These are phyloP conservation scores for Macropodus opercularis DNA, from an alignment of 2,797 vertebrate genomes.

Conservation along the genomic window DNA sequence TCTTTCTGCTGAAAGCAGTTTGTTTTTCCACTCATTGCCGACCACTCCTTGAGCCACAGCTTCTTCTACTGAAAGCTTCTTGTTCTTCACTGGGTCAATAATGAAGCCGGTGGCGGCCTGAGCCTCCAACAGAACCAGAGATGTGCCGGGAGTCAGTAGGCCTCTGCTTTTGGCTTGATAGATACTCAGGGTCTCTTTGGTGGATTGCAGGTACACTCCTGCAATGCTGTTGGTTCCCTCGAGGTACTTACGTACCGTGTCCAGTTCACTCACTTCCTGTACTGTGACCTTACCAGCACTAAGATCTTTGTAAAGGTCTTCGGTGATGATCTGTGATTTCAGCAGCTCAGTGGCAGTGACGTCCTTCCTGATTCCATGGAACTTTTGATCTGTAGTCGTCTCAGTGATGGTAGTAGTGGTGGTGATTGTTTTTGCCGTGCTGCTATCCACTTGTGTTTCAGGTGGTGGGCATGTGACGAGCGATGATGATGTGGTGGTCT, in stretches of 20 bases:
- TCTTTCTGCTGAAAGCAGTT: constrained; percentile 80
- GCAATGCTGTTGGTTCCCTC: constrained; percentile 86
- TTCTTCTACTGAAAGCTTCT: constrained; percentile 86
- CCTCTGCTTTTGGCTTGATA: constrained; percentile 68
- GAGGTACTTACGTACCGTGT: constrained; percentile 84
- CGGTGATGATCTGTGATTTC: constrained; percentile 90
- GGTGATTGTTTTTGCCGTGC: constrained; percentile 19
- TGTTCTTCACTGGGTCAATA: constrained; percentile 81
- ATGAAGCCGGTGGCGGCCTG: constrained; percentile 82
- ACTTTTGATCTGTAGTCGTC: constrained; percentile 28
- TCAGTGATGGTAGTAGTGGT: constrained; percentile 50
- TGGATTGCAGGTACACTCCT: constrained; percentile 70
- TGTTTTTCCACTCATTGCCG: constrained; percentile 83
- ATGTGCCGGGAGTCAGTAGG: constrained; percentile 76
- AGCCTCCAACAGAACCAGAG: constrained; percentile 77
- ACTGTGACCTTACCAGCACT: constrained; percentile 74
- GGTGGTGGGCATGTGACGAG: not conserved
- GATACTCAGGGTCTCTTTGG: constrained; percentile 75
- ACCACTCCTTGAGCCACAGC: constrained; percentile 80
- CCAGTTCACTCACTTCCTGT: constrained; percentile 85
- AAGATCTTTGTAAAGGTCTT: constrained; percentile 80
- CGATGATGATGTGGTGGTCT: constrained; percentile 22
- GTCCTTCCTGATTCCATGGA: constrained; percentile 65
- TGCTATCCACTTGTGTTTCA: not conserved
- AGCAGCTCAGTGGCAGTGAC: constrained; percentile 67